Base-by-base conservation (phyloP, 2,888 invertebrate genomes). In the Opisthograptis luteolata region DNA sequence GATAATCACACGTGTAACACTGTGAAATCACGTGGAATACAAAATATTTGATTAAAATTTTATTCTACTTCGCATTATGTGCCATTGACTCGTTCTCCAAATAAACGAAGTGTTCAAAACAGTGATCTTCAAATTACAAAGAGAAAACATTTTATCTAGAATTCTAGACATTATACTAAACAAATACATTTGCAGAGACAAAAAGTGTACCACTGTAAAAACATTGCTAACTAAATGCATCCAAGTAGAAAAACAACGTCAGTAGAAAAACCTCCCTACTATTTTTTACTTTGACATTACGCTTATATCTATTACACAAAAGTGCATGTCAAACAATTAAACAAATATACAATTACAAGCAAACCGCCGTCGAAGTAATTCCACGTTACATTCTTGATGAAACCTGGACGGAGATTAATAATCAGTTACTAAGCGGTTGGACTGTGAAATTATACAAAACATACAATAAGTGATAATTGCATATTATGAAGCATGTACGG, bases 381-480 rank as follows among this genome's bases (percentile, higher is more conserved):
- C 68, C 24, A 44, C 30, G 34, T 30, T 72, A 41, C 61, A 59
- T 65, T 45, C 45, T 42, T 46, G 49, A 55, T 59, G 56, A 46
- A 59, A 60, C 51, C 17, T 49, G 51, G 51, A 58, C 52, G 39
- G 31, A 46, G 45, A 62, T 53, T 52, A 52, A 44, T 46, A 40
- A 55, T 35, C 27, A 41, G 39, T 53, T 46, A 53, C 48, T 69
- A 58, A 60, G 55, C 49, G 73, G 66, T 52, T 66, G 54, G 62
- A 68, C 76, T 74, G 76, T 79, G 73, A 76, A 81, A 84, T 84
- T 71, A 79, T 68, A 70, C 62, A 61, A 60, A 61, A 62, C 66
- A 61, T 66, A 76, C 76, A 78, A 77, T 77, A 77, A 70, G 76
- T 80, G 80, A 72, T 88, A 87, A 87, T 87, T 86, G 73, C 68